Evolutionary conservation across 2,888 invertebrate genomes (phyloP).

Genomic region (Drosophila melanosoma): DNA sequence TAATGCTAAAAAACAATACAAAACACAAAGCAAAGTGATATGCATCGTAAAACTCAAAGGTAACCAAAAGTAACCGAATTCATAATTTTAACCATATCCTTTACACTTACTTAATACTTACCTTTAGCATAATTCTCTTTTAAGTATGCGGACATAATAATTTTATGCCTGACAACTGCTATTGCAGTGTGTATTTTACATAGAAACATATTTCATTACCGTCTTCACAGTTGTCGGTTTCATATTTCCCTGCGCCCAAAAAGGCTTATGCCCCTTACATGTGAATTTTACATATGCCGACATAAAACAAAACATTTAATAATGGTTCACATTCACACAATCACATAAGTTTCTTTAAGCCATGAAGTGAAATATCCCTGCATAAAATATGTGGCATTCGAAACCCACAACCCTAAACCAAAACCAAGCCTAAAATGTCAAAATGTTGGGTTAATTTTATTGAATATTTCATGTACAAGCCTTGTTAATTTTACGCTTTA

Average conservation of each 20-base stretch:
- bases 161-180: conserved; percentile 6
- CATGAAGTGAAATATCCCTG: conserved; percentile 11
- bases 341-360: conserved; percentile 18
- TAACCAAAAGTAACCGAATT: neutral
- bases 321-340: conserved; percentile 11
- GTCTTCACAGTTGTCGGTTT: conserved; percentile 26
- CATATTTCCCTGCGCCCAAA: conserved; percentile 21
- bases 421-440: conserved; percentile 43
- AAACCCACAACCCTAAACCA: neutral
- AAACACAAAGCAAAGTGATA: too few species aligned
- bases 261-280: conserved; percentile 15
- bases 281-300: conserved; percentile 36
- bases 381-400: conserved; percentile 54
- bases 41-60: neutral
- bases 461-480: conserved; percentile 65
- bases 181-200: conserved; percentile 29
- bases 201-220: conserved; percentile 33
- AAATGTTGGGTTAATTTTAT: conserved; percentile 41
- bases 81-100: neutral
- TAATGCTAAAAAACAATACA: neutral
- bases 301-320: conserved; percentile 17
- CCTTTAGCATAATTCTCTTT: neutral
- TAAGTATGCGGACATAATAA: neutral
- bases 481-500: conserved; percentile 59
- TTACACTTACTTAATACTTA: neutral